Evolutionary conservation across 2,113 vertebrate genomes (phyloP).

Genomic region (Mohoua ochrocephala): DNA sequence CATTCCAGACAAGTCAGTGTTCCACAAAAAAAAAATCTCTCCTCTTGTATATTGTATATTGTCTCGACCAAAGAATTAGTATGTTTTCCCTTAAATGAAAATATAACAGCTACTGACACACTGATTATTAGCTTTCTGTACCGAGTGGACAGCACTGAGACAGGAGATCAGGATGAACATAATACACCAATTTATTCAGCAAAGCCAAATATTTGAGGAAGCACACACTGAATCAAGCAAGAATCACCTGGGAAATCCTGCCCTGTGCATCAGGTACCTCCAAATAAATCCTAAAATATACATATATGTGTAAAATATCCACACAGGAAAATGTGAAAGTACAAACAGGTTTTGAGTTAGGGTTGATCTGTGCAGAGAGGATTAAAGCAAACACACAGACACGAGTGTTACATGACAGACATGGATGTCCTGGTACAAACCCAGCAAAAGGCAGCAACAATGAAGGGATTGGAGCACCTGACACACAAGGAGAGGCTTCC

Average conservation of each 20-base stretch:
- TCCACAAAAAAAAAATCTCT: constrained; percentile 16
- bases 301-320: not conserved
- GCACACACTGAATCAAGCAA: constrained; percentile 64
- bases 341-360: not conserved
- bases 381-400: not conserved
- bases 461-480: not conserved
- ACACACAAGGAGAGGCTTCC: not conserved
- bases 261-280: constrained; percentile 19
- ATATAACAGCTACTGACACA: constrained; percentile 65
- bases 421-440: not conserved
- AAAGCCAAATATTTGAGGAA: constrained; percentile 71
- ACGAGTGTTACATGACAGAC: accelerated
- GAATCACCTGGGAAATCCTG: constrained; percentile 50
- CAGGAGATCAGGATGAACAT: constrained; percentile 67
- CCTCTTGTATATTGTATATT: not conserved
- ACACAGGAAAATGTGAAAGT: not conserved
- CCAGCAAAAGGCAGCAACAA: not conserved
- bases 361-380: not conserved
- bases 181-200: constrained; percentile 61
- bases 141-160: constrained; percentile 58
- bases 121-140: constrained; percentile 65
- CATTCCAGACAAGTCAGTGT: not conserved
- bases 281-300: not conserved
- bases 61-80: not conserved
- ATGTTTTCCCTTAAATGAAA: constrained; percentile 68